Evolutionary conservation across 2,888 invertebrate genomes (phyloP).

Genomic region (Dendrolimus houi): DNA sequence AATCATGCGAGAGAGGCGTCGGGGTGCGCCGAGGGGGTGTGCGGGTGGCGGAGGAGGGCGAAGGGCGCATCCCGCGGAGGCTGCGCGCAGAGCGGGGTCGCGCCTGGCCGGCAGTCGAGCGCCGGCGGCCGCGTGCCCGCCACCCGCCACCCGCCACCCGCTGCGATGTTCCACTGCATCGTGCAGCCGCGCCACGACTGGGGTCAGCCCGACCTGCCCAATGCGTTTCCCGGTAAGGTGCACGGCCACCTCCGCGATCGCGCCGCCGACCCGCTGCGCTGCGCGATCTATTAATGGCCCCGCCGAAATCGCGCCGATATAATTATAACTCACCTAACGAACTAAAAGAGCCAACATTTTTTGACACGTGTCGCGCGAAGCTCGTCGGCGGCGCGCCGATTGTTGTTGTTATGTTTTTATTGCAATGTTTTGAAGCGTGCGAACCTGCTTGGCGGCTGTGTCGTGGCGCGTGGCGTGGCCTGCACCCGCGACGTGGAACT

Average conservation of each 20-base stretch:
- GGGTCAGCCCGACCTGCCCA: constrained; percentile 82
- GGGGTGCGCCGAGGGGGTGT: constrained; percentile 7
- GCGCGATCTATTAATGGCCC: constrained; percentile 28
- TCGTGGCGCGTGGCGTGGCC: too few relatives aligned
- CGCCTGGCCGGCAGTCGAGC: constrained; percentile 26
- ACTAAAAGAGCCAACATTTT: constrained; percentile 18
- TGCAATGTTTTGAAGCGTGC: neutral
- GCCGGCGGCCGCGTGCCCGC: constrained; percentile 19
- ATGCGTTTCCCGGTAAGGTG: constrained; percentile 83
- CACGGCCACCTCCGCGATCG: neutral
- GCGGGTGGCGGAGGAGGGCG: constrained; percentile 14
- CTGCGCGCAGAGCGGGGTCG: constrained; percentile 24
- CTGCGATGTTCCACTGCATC: constrained; percentile 87
- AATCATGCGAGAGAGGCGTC: constrained; percentile 1
- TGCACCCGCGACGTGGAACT: too few relatives aligned
- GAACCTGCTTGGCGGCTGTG: neutral
- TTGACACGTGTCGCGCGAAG: constrained; percentile 8
- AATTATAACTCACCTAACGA: constrained; percentile 35
- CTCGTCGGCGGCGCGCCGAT: constrained; percentile 4
- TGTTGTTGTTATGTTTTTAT: neutral
- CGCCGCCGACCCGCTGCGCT: neutral
- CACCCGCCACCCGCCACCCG: constrained; percentile 12
- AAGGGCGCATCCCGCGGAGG: constrained; percentile 26
- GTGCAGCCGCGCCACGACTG: constrained; percentile 87
- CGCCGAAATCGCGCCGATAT: constrained; percentile 23